Evolutionary conservation across 1,140 invertebrate species (phyloP).

Genomic region (Agraylea sexmaculata): DNA sequence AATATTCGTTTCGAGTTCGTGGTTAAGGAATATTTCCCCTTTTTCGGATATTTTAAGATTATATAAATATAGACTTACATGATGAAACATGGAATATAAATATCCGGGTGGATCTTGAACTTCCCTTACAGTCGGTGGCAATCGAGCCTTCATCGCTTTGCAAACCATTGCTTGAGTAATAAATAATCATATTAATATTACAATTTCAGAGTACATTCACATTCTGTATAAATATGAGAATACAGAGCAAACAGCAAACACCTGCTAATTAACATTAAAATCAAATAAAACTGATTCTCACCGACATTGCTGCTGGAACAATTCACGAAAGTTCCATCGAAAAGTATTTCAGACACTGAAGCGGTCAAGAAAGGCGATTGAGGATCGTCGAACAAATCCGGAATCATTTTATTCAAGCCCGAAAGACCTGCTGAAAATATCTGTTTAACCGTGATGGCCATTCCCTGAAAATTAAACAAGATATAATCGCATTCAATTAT

Average conservation of each 20-base stretch:
- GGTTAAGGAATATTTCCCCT: too few species aligned
- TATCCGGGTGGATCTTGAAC: constrained; percentile 31
- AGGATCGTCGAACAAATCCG: constrained; percentile 35
- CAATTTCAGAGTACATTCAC: too few species aligned
- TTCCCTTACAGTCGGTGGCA: constrained; percentile 30
- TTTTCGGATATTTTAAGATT: neutral
- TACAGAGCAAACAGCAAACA: too few species aligned
- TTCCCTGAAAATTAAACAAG: constrained; percentile 28
- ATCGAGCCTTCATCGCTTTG: constrained; percentile 29
- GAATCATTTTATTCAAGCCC: constrained; percentile 31
- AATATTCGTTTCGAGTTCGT: too few species aligned
- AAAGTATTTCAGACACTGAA: constrained; percentile 41
- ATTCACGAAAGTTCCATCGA: constrained; percentile 43
- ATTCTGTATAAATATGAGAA: too few species aligned
- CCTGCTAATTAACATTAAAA: neutral
- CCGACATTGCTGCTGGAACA: constrained; percentile 38
- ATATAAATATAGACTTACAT: constrained; percentile 31
- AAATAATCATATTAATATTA: neutral
- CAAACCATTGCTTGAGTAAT: constrained; percentile 34
- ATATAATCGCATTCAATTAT: too few species aligned
- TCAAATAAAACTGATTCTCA: constrained; percentile 22
- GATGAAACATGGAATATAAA: constrained; percentile 41
- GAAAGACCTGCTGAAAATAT: constrained; percentile 29
- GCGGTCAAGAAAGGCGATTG: constrained; percentile 39
- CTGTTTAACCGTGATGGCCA: constrained; percentile 28